phyloP scores from a whole-genome alignment of 2,888 invertebrate species.

The Hydraecia micacea region DNA sequence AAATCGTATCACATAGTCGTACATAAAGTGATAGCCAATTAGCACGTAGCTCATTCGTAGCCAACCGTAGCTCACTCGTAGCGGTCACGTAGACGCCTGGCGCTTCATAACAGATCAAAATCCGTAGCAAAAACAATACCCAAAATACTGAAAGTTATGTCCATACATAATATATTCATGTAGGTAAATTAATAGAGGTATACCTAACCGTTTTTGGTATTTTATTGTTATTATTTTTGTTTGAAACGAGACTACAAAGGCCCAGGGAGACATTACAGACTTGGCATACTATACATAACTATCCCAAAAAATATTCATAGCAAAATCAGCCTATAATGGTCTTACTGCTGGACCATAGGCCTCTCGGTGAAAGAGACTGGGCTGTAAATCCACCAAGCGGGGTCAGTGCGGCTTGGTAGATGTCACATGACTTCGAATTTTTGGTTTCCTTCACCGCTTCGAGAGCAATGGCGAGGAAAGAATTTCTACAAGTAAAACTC shows the following conservation, averaged over 20 bases:
- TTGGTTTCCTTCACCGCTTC: too few species aligned
- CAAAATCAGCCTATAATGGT: not conserved
- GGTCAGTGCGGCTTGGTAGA: too few species aligned
- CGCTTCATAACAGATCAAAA: slow-evolving; percentile 55
- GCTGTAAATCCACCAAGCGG: too few species aligned
- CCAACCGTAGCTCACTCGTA: slow-evolving; percentile 22
- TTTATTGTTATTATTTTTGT: slow-evolving; percentile 18
- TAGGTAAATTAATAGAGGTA: not conserved
- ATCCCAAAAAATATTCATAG: not conserved
- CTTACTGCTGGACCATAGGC: not conserved
- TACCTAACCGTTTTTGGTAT: not conserved
- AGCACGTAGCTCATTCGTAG: slow-evolving; percentile 45
- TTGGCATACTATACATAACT: not conserved
- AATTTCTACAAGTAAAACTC: too few species aligned
- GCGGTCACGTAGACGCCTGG: slow-evolving; percentile 47
- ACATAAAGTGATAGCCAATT: slow-evolving; percentile 15
- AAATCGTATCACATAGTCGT: not conserved
- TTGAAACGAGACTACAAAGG: not conserved
- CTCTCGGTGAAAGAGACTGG: too few species aligned
- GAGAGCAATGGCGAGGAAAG: too few species aligned
- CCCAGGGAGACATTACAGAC: not conserved
- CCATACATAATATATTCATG: not conserved
- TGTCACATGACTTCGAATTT: too few species aligned
- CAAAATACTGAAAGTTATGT: slow-evolving; percentile 33
- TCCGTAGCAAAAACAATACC: slow-evolving; percentile 44